Percentiles rank a stretch among this genome's conserved stretches.
Conservation (phyloP, 1,140 invertebrate genomes). For the Aphidius gifuensis region DNA sequence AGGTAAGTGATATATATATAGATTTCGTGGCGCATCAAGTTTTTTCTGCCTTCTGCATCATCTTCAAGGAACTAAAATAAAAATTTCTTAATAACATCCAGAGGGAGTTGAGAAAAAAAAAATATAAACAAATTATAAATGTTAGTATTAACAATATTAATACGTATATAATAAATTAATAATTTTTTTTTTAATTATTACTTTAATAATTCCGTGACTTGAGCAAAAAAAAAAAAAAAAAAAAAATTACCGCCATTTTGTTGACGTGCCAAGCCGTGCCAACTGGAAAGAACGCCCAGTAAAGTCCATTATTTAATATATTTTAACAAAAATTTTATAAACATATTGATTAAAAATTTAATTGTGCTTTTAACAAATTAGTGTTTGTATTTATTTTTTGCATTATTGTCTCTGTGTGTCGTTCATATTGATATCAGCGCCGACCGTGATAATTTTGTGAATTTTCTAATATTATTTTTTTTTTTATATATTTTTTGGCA, state of each 20-base stretch:
- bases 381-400: conserved; percentile 1
- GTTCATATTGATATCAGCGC: conserved; percentile 69
- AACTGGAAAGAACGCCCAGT: not conserved
- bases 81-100: too few relatives aligned
- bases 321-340: not conserved
- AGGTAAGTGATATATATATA: conserved; percentile 36
- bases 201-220: too few relatives aligned
- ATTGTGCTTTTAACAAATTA: not conserved
- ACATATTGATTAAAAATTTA: too few relatives aligned
- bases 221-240: too few relatives aligned
- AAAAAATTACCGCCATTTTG: conserved; percentile 7
- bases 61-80: too few relatives aligned
- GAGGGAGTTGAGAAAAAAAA: not conserved
- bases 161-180: too few relatives aligned
- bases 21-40: conserved; percentile 18
- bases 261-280: conserved; percentile 10
- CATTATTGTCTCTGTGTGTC: conserved; percentile 27
- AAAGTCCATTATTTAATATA: not conserved
- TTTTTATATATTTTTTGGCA: too few relatives aligned
- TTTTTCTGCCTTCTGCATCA: conserved; percentile 9
- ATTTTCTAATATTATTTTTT: conserved; percentile 55
- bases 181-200: too few relatives aligned
- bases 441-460: conserved; percentile 68
- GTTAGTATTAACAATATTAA: too few relatives aligned
- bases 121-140: not conserved